phyloP scores from a whole-genome alignment of 30 jellyfish, hydroid and myxozoan species.

The Phacellophora camtschatica region DNA sequence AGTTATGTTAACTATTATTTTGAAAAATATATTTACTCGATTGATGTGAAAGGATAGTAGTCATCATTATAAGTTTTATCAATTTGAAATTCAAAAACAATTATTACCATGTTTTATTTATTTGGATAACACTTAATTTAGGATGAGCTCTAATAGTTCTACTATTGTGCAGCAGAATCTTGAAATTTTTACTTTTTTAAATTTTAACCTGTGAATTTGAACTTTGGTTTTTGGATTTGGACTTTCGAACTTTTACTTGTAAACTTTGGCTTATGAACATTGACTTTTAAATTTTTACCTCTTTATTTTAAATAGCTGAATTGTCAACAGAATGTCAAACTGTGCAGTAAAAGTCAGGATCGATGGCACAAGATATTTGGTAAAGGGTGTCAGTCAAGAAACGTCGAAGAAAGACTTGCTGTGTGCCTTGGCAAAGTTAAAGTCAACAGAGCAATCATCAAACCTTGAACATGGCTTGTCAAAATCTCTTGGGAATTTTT shows the following conservation, averaged over 20 bases:
- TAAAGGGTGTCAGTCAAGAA: slow-evolving; percentile 40
- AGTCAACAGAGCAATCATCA: neutral
- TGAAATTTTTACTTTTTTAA: too few species aligned
- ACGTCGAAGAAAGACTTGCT: slow-evolving; percentile 61
- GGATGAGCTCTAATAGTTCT: neutral
- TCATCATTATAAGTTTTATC: too few species aligned
- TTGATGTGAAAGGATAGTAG: too few species aligned
- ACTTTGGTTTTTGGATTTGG: neutral
- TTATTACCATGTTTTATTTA: too few species aligned
- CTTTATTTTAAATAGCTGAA: neutral
- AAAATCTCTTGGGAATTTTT: slow-evolving; percentile 1
- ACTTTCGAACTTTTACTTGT: too few species aligned
- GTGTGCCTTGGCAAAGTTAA: slow-evolving; percentile 52
- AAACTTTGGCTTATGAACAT: too few species aligned
- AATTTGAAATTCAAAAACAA: too few species aligned
- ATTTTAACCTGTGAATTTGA: neutral
- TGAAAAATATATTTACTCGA: too few species aligned
- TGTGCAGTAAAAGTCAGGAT: slow-evolving; percentile 28
- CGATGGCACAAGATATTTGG: slow-evolving; percentile 44
- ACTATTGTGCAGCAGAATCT: too few species aligned
- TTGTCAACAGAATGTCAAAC: slow-evolving; percentile 1
- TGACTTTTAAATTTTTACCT: too few species aligned
- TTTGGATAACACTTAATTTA: too few species aligned
- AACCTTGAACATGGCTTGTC: slow-evolving; percentile 3
- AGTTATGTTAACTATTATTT: too few species aligned